Evolutionary conservation across 2,888 invertebrate genomes (phyloP), one percentile per base, ranked within the genome.

Genomic region (Sialis lutaria): DNA sequence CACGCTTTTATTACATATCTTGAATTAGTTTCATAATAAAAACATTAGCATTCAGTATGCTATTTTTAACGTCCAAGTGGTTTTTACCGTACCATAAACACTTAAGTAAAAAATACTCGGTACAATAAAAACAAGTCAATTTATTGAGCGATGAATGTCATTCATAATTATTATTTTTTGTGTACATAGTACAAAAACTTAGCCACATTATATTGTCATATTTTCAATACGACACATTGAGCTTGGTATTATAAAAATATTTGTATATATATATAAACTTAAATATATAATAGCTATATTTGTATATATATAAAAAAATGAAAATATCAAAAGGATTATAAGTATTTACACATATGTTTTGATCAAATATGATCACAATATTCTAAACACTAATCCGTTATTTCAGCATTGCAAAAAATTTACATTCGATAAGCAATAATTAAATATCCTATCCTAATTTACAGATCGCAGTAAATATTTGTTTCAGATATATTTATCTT

Each of bases 221-320:
- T 42, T 42, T 42, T 22, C 9, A 42, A 42, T 42, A 42, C 31
- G 42, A 42, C 42, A 42, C 31, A 44, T 51, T 49, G 51, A 53
- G 51, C 52, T 30, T 45, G 46, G 40, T 40, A 40, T 42, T 42
- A 42, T 50, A 41, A 45, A 45, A 49, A 50, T 43, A 42, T 47
- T 46, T 49, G 12, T 41, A 39, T 35, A 33, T 39, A 39, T 37
- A 39, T 12, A 10, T 30, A 45, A 35, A 30, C 37, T 47, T 49
- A 44, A 48, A 50, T 50, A 48, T 50, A 39, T 46, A 47, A 48
- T 46, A 48, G 44, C 47, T 54, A 52, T 50, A 51, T 50, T 48
- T 47, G 42, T 50, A 50, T 52, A 50, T 52, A 53, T 50, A 50
- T 53, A 53, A 52, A 50, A 51, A 51, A 45, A 53, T 12, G 10